Evolutionary conservation across 2,113 vertebrate species (phyloP).

Genomic region (Lepus timidus): DNA sequence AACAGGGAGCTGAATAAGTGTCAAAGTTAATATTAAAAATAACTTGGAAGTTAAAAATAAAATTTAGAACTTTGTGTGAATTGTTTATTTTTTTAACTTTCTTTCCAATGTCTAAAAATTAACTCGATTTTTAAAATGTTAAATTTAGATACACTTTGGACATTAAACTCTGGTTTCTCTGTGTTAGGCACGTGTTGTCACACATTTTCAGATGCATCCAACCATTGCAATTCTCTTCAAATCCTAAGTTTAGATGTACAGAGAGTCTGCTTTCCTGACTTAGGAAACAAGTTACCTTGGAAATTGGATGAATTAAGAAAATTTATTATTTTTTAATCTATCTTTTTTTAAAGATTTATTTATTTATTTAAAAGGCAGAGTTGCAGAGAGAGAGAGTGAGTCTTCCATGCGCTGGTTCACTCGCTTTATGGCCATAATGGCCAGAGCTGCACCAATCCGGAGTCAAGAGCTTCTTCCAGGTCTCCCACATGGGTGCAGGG

Average conservation of each 20-base stretch:
- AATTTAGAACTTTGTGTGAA: neutral
- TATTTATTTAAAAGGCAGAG: no score
- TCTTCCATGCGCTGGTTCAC: no score
- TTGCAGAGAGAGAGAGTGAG: no score
- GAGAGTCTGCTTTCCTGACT: neutral
- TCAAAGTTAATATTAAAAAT: constrained; percentile 55
- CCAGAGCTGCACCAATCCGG: no score
- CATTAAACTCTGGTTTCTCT: neutral
- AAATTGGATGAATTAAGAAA: neutral
- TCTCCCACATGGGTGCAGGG: no score
- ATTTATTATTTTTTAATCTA: neutral
- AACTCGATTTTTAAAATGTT: neutral
- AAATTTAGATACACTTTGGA: neutral
- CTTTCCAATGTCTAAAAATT: constrained; percentile 44
- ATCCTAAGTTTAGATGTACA: neutral
- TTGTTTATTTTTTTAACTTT: constrained; percentile 32
- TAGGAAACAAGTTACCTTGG: neutral
- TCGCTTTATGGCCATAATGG: no score
- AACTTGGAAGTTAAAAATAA: constrained; percentile 28
- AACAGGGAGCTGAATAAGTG: neutral
- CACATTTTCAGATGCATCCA: neutral
- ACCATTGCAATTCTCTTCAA: neutral
- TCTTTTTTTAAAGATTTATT: no score
- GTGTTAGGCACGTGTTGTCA: neutral
- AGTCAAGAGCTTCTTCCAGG: no score